Evolutionary conservation across 2,797 vertebrate species (phyloP).

Genomic region (Lepilemur ruficaudatus): DNA sequence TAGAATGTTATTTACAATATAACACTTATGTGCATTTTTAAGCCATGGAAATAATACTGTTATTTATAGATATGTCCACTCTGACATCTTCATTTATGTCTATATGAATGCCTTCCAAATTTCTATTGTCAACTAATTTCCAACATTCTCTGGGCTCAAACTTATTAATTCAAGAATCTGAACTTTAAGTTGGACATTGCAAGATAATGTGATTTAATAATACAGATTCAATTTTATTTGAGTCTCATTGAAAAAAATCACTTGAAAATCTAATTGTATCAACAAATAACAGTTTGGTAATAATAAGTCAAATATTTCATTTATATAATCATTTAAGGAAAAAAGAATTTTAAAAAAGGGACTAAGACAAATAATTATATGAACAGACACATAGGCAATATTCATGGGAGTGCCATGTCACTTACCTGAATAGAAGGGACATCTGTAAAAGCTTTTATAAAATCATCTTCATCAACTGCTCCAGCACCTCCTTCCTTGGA

Average conservation of each 20-base stretch:
- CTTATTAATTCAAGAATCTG: background rate
- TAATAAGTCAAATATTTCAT: background rate
- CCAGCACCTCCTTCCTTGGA: conserved; percentile 94
- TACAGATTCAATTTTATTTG: conserved; percentile 30
- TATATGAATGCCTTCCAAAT: background rate
- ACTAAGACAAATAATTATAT: background rate
- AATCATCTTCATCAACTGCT: conserved; percentile 96
- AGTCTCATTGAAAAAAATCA: conserved; percentile 1
- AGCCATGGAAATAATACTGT: background rate
- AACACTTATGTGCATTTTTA: background rate
- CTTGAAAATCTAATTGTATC: background rate
- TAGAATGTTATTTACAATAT: background rate
- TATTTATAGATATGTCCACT: background rate
- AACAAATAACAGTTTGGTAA: conserved; percentile 15
- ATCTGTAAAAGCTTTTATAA: conserved; percentile 95
- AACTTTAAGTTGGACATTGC: background rate
- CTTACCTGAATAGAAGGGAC: conserved; percentile 95
- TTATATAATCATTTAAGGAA: background rate
- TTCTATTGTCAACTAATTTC: background rate
- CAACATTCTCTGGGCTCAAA: background rate
- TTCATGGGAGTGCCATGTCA: background rate
- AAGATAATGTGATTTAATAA: background rate
- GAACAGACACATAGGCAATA: background rate
- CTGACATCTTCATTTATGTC: background rate
- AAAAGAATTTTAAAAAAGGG: background rate